Conservation (phyloP, 2,113 vertebrate species). For the Cochlearius cochlearius region DNA sequence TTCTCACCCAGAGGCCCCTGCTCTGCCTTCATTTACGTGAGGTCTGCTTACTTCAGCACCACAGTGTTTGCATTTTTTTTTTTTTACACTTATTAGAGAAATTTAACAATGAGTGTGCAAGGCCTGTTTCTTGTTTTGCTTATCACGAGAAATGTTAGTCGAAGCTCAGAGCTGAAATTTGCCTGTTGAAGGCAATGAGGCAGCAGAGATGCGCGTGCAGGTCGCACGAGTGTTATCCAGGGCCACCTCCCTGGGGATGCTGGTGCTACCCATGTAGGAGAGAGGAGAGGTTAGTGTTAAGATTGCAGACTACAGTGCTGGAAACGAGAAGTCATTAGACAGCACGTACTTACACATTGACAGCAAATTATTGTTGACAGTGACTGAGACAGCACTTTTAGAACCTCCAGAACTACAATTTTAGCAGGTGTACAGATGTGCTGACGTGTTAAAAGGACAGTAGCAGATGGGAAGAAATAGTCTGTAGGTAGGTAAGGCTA, state of each 20-base stretch:
- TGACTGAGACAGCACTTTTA: background rate
- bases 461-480: background rate
- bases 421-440: background rate
- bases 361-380: background rate
- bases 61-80: background rate
- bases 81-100: background rate
- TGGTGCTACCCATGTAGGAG: background rate
- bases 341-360: background rate
- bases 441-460: background rate
- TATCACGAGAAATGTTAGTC: background rate
- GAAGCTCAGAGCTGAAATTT: background rate
- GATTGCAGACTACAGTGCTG: background rate
- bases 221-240: background rate
- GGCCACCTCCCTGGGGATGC: background rate
- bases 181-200: background rate
- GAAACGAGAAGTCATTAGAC: background rate
- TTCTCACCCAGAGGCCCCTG: background rate
- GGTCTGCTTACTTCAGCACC: background rate
- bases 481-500: background rate
- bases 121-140: background rate
- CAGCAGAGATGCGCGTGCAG: background rate
- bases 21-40: background rate
- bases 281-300: background rate
- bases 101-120: background rate
- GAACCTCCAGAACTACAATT: background rate